Evolutionary conservation across 2,797 vertebrate species (phyloP).

Genomic region (Psittacula echo): DNA sequence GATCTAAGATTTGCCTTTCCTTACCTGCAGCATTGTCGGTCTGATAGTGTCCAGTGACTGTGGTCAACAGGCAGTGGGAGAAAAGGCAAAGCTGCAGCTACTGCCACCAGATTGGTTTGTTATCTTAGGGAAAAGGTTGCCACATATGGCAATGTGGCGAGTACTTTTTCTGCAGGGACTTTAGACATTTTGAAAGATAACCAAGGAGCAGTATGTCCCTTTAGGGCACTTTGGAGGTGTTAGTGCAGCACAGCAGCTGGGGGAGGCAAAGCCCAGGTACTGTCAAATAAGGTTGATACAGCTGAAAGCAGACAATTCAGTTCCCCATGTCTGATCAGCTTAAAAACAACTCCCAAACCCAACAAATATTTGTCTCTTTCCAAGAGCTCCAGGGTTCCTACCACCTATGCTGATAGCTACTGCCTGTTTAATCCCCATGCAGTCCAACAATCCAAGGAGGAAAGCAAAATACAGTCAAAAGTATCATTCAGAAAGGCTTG

Average conservation of each 20-base stretch:
- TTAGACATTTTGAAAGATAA: neutral
- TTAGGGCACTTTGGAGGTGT: neutral
- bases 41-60: neutral
- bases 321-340: neutral
- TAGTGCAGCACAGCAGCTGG: neutral
- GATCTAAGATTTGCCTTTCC: neutral
- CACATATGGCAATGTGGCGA: fast-evolving
- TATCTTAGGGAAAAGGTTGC: neutral
- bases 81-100: neutral
- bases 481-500: neutral
- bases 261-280: constrained; percentile 25
- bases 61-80: neutral
- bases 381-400: neutral
- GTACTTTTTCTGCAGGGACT: neutral
- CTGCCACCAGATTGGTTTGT: neutral
- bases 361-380: neutral
- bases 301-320: neutral
- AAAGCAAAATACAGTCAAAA: neutral
- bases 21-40: neutral
- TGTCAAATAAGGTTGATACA: neutral
- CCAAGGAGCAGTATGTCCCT: neutral
- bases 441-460: neutral
- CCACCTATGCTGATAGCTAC: neutral
- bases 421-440: neutral
- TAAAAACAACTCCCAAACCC: neutral